Conservation (phyloP, 2,888 invertebrate species). For the Euproctis similis region DNA sequence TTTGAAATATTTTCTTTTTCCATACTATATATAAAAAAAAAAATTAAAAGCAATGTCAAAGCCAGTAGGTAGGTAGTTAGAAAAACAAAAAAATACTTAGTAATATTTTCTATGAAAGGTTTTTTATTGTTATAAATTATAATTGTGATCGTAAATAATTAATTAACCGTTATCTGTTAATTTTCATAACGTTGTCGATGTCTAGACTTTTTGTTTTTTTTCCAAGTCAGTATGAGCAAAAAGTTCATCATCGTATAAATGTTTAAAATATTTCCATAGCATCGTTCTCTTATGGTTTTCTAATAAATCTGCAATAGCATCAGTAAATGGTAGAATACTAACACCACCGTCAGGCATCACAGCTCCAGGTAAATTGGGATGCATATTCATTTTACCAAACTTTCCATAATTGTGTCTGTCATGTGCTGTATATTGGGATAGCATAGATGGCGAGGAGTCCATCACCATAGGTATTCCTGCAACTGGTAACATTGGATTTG, state of each 20-base stretch:
- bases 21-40: too few relatives aligned
- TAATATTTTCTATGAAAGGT: too few relatives aligned
- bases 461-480: constrained; percentile 9
- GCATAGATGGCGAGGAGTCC: constrained; percentile 1
- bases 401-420: constrained; percentile 4
- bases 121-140: too few relatives aligned
- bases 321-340: constrained; percentile 60
- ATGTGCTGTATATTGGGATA: background rate
- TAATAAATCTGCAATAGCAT: constrained; percentile 49
- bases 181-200: too few relatives aligned
- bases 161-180: too few relatives aligned
- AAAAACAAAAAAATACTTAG: too few relatives aligned
- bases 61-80: too few relatives aligned
- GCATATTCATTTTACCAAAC: constrained; percentile 39
- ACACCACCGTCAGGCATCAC: constrained; percentile 51
- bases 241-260: constrained; percentile 13
- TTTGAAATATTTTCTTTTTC: too few relatives aligned
- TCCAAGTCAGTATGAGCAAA: too few relatives aligned
- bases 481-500: constrained; percentile 26
- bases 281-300: constrained; percentile 49
- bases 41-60: too few relatives aligned
- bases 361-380: constrained; percentile 51
- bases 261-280: constrained; percentile 37
- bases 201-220: too few relatives aligned
- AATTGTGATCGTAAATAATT: too few relatives aligned